phyloP scores from a whole-genome alignment of 2,888 invertebrate species.

The Meandrusa payeni region DNA sequence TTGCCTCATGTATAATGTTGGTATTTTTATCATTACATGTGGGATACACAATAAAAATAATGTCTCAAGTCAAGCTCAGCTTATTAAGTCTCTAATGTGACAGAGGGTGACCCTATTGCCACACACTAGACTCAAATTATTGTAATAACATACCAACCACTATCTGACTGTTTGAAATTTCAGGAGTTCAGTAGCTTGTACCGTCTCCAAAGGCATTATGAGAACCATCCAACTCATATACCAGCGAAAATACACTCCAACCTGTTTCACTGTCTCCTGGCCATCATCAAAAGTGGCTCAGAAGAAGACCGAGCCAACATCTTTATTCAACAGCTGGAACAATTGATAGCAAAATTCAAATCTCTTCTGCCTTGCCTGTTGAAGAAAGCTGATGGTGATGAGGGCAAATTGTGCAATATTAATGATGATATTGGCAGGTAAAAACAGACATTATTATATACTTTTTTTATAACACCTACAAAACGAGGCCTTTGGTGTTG shows the following conservation, averaged over 20 bases:
- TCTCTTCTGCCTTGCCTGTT: constrained; percentile 61
- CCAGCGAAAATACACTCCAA: constrained; percentile 61
- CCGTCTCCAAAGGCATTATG: constrained; percentile 66
- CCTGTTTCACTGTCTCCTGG: constrained; percentile 63
- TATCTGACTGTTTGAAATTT: no score
- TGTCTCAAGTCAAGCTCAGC: no score
- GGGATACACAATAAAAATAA: no score
- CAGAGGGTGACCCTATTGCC: no score
- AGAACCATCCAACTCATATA: constrained; percentile 62
- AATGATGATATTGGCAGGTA: constrained; percentile 66
- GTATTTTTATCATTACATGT: no score
- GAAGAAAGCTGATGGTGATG: constrained; percentile 41
- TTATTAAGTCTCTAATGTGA: no score
- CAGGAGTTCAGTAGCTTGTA: constrained; percentile 68
- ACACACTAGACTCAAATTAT: no score
- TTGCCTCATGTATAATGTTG: no score
- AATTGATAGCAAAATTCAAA: constrained; percentile 57
- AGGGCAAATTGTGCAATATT: constrained; percentile 52
- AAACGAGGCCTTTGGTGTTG: no score
- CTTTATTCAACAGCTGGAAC: constrained; percentile 63
- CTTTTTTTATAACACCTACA: no score
- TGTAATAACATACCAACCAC: no score
- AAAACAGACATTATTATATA: no score
- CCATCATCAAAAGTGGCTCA: constrained; percentile 56
- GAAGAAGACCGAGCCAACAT: constrained; percentile 54